Evolutionary conservation across 2,113 vertebrate species (phyloP), one percentile per base, ranked within the genome.

Genomic region (Siniperca knerii): DNA sequence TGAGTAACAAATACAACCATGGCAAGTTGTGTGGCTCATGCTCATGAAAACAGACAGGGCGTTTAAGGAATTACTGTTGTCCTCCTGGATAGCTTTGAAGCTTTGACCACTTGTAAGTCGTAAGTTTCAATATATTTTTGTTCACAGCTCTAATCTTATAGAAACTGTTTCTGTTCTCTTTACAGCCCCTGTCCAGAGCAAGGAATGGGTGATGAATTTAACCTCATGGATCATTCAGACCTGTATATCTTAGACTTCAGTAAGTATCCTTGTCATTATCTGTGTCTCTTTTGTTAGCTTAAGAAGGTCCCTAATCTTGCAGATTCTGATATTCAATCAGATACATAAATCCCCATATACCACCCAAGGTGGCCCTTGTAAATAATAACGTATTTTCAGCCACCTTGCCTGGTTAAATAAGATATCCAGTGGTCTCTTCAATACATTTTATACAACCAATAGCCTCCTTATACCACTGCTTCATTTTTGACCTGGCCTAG

Each of bases 221-320:
- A 99, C 96, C 96, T 99, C 90, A 99, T 99, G 97, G 98, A 99
- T 96, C 98, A 99, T 92, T 99, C 98, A 0, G 98, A 99, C 92
- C 95, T 99, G 92, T 99, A 99, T 94, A 97, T 99, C 94, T 96
- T 99, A 48, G 98, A 99, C 93, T 99, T 99, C 90, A 97, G 98
- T 99, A 96, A 95, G 98, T 98, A 90, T 70, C 44, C 7, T 29
- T 57, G 20, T 29, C 33, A 21, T 79, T 77, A 16, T 83, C 13
- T 1, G 6, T 48, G 6, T 71, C 21, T 50, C 12, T 62, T 1
- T 46, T 35, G 23, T 9, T 21, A 2, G 11, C 12, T 12, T 37
- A 70, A 57, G 13, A 76, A 40, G 4, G 52, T 68, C 52, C 33
- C 6, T 35, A 23, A 37, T 25, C 33, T 21, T 52, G 3, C 55